Evolutionary conservation across 2,797 vertebrate species (phyloP), one percentile per base, ranked within the genome.

Genomic region (Peromyscus nudipes): DNA sequence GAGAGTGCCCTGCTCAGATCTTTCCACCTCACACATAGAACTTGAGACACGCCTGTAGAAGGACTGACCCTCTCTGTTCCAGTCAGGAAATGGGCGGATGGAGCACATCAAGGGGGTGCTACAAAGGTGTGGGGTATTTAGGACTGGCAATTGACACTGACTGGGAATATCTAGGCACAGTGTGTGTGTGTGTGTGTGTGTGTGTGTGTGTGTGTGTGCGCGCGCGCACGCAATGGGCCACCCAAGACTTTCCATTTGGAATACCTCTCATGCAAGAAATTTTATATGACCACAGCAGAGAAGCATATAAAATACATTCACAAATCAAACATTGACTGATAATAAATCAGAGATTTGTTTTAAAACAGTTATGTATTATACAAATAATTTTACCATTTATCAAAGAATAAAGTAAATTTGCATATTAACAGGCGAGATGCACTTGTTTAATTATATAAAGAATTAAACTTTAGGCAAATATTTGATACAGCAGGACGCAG

Each of bases 21-120:
- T 89, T 67, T 91, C 76, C 3, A 60, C 65, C 73, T 92, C 92
- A 46, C 37, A 34, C 64, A 90, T 43, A 34, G 23, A 92, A 80
- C 60, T 91, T 12, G 71, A 81, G 73, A 64, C 9, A 52, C 13
- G 13, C 11, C 19, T 5, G 23, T 52, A 49, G 75, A 69, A 95
- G 92, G 9, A 88, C 65, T 4, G 40, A 17, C 43, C 19, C 46
- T 19, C 62, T 52, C 43, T 64, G 11, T 71, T 83, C 67, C 7
- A 52, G 6, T 49, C 65, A n/a, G 11, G n/a, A 95, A 90, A 77
- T 64, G 5, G 55, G 37, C 6, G 52, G 52, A 83, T 4, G 23
- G 9, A 6, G 43, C 10, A 57, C 13, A 34, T 17, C 6, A 65
- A 60, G 81, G 46, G 62, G 64, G 0, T 14, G 49, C 55, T 3